These are phyloP conservation scores for Ormyrus labotus DNA, from an alignment of 2,888 invertebrate genomes.

Conservation along the genomic window DNA sequence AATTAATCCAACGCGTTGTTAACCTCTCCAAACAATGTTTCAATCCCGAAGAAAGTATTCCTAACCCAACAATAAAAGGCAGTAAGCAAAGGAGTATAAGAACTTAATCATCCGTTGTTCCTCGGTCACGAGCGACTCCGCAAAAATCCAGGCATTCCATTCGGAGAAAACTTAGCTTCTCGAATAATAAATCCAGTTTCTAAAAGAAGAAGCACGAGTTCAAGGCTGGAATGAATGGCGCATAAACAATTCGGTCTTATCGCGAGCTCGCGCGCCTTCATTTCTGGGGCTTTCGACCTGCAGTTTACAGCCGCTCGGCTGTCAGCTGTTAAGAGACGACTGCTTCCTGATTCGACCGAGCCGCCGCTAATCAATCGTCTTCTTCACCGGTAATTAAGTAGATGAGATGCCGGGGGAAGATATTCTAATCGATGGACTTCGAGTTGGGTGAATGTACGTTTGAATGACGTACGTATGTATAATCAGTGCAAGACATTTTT, in stretches of 20 bases:
- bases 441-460: too few relatives aligned
- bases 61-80: too few relatives aligned
- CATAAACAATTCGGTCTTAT: conserved; percentile 13
- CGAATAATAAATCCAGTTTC: conserved; percentile 32
- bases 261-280: too few relatives aligned
- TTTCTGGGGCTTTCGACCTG: background rate
- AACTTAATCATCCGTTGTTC: background rate
- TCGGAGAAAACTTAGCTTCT: background rate
- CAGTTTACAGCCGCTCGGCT: conserved; percentile 4
- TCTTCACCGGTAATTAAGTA: conserved; percentile 1
- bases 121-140: background rate
- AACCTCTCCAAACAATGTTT: background rate
- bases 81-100: background rate
- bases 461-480: too few relatives aligned
- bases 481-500: too few relatives aligned
- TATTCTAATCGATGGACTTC: too few relatives aligned
- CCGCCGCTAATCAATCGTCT: background rate
- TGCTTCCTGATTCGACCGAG: background rate
- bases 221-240: conserved; percentile 27
- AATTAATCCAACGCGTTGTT: too few relatives aligned
- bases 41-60: background rate
- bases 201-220: conserved; percentile 41
- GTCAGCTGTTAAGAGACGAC: background rate
- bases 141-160: background rate
- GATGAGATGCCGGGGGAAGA: background rate